phyloP scores from a whole-genome alignment of 1,140 invertebrate species.

The Trialeurodes vaporariorum region DNA sequence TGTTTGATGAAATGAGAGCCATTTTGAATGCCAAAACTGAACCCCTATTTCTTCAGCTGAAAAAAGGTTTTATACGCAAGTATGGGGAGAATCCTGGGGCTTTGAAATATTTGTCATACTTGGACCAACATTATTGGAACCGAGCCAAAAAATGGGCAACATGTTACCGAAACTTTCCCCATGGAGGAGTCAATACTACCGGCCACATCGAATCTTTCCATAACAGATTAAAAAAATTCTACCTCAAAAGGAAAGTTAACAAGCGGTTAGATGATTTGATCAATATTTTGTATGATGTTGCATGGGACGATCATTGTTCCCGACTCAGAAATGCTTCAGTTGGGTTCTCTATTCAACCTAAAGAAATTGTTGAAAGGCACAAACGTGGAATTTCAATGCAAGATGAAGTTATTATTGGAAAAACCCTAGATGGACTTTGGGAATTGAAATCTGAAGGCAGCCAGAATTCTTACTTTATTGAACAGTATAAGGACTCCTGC shows the following conservation, averaged over 20 bases:
- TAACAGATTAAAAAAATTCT: conserved; percentile 7
- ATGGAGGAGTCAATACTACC: conserved; percentile 5
- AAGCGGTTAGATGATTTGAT: conserved; percentile 6
- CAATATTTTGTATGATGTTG: neutral
- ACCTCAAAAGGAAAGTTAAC: conserved; percentile 3
- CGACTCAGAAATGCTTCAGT: neutral
- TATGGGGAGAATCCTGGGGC: neutral
- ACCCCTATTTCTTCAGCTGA: neutral
- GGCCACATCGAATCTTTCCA: conserved; percentile 9
- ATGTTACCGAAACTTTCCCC: conserved; percentile 10
- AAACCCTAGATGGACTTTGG: neutral
- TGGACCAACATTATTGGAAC: neutral
- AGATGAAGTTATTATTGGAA: neutral
- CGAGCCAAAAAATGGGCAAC: conserved; percentile 7
- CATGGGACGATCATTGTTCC: neutral
- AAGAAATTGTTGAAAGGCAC: neutral
- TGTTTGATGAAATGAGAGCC: conserved; percentile 2
- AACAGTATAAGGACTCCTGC: neutral
- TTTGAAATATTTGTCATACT: conserved; percentile 1
- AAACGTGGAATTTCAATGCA: neutral
- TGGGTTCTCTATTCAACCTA: neutral
- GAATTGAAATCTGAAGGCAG: neutral
- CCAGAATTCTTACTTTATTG: neutral
- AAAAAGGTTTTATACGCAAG: conserved; percentile 1
- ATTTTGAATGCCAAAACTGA: conserved; percentile 5